Conservation (phyloP, 2,888 invertebrate genomes). For the Aphidius colemani region DNA sequence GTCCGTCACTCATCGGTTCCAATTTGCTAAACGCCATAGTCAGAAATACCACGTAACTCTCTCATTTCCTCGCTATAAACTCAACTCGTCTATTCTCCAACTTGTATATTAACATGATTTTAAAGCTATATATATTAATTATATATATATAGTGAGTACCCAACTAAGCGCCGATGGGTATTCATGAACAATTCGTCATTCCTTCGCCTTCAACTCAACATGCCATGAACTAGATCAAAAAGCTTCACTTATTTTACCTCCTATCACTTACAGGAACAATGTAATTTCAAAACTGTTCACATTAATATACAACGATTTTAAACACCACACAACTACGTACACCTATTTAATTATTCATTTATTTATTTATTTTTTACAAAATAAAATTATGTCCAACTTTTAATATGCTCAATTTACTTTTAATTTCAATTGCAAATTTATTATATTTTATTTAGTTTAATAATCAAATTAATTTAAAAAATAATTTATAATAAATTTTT, state of each 20-base stretch:
- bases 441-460: too few relatives aligned
- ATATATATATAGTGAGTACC: not conserved
- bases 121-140: slow-evolving; percentile 6
- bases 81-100: not conserved
- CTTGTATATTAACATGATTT: not conserved
- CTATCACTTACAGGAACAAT: slow-evolving; percentile 16
- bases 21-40: slow-evolving; percentile 20
- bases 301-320: too few relatives aligned
- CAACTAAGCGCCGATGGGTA: not conserved
- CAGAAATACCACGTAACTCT: not conserved
- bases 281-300: slow-evolving; percentile 17
- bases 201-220: not conserved
- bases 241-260: not conserved
- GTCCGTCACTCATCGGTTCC: not conserved
- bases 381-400: too few relatives aligned
- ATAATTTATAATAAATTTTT: too few relatives aligned
- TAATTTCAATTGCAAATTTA: too few relatives aligned
- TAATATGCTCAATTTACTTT: too few relatives aligned
- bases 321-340: too few relatives aligned
- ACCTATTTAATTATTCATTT: too few relatives aligned
- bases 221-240: too few relatives aligned
- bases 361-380: too few relatives aligned
- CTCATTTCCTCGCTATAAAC: too few relatives aligned
- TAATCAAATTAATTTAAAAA: too few relatives aligned
- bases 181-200: slow-evolving; percentile 17